Conservation (phyloP, 2,888 invertebrate species). For the Sminthurinus aureus region DNA sequence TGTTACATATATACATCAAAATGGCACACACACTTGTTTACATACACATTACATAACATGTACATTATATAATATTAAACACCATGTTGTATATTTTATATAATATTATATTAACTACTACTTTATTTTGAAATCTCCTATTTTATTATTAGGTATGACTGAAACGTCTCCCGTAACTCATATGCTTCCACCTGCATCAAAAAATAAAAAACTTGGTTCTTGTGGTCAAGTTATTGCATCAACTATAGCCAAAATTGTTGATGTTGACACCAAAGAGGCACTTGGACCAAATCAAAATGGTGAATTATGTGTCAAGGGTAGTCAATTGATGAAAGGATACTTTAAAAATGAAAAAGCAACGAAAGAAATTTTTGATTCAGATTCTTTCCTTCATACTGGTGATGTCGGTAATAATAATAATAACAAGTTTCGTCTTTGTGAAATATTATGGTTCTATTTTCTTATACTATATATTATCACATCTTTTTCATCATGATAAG, state of each 20-base stretch:
- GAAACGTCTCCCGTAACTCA: conserved; percentile 69
- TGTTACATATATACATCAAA: no score
- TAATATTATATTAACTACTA: no score
- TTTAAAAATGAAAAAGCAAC: conserved; percentile 79
- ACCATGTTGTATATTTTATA: no score
- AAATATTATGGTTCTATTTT: neutral
- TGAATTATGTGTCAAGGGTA: conserved; percentile 75
- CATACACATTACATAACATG: no score
- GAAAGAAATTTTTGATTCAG: conserved; percentile 73
- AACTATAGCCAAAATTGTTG: conserved; percentile 73
- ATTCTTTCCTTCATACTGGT: conserved; percentile 84
- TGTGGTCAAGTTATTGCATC: conserved; percentile 35
- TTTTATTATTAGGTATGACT: conserved; percentile 74
- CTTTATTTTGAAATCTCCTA: no score
- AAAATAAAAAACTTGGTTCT: conserved; percentile 51
- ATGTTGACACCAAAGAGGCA: conserved; percentile 68
- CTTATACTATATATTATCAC: no score
- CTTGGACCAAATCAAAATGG: conserved; percentile 73
- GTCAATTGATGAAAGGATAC: conserved; percentile 80
- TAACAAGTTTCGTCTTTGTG: conserved; percentile 73
- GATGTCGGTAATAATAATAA: conserved; percentile 55
- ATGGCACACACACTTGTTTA: no score
- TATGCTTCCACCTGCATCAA: conserved; percentile 32
- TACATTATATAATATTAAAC: no score
- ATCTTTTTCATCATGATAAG: neutral